Evolutionary conservation across 2,888 invertebrate genomes (phyloP).

Genomic region (Meghimatium bilineatum): DNA sequence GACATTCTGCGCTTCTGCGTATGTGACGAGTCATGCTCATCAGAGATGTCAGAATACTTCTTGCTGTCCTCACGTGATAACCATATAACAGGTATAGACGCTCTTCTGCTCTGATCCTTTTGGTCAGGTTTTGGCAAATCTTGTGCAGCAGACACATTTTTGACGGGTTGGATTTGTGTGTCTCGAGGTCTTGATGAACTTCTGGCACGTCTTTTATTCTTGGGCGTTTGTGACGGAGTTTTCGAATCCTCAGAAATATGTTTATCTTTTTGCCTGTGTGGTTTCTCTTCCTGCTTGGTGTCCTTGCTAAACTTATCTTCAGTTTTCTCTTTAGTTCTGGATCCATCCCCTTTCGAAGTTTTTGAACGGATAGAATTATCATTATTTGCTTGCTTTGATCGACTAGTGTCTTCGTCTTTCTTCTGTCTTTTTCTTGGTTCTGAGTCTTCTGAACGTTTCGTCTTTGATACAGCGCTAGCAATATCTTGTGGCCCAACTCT

Average conservation of each 20-base stretch:
- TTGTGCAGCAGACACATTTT: not conserved
- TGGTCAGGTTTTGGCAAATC: not conserved
- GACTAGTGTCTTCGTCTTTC: conserved; percentile 51
- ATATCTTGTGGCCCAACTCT: not conserved
- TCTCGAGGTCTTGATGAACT: conserved; percentile 38
- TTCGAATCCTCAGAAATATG: not conserved
- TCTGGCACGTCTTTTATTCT: conserved; percentile 29
- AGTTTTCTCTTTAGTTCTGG: not conserved
- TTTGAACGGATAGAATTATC: conserved; percentile 31
- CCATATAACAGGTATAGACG: conserved; percentile 34
- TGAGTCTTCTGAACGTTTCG: not conserved
- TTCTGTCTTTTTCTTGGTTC: conserved; percentile 38
- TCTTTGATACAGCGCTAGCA: not conserved
- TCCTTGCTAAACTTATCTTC: not conserved
- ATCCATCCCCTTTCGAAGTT: not conserved
- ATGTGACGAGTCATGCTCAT: not conserved
- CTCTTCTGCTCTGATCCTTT: not conserved
- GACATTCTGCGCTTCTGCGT: conserved; percentile 24
- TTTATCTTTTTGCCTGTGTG: not conserved
- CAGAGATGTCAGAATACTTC: conserved; percentile 4
- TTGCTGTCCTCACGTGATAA: conserved; percentile 37
- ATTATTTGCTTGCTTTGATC: conserved; percentile 50
- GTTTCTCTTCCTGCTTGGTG: not conserved
- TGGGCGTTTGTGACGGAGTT: conserved; percentile 25
- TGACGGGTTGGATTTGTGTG: not conserved